Evolutionary conservation across 2,888 invertebrate species (phyloP).

Genomic region (Clepsis dumicolana): DNA sequence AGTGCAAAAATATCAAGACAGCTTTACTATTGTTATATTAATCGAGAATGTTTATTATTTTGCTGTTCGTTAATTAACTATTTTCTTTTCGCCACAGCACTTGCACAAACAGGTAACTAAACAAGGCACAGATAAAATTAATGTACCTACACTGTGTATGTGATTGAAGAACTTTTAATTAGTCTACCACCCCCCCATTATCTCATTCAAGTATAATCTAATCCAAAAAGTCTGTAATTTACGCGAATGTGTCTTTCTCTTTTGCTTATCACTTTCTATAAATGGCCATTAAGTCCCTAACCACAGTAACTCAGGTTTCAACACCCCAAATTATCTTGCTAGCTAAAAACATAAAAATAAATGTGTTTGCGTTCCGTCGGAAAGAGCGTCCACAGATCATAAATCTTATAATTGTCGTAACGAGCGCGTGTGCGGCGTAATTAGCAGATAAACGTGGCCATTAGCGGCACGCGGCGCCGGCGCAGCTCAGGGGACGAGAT

Average conservation of each 20-base stretch:
- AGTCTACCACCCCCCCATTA: too few relatives aligned
- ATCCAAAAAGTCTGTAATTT: neutral
- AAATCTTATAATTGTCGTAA: conserved; percentile 4
- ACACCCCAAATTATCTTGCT: neutral
- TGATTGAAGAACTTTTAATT: neutral
- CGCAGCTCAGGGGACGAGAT: too few relatives aligned
- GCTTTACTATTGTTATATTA: too few relatives aligned
- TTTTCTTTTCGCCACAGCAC: too few relatives aligned
- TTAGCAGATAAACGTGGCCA: neutral
- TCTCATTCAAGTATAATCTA: neutral
- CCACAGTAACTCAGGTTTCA: neutral
- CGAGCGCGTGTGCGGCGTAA: neutral
- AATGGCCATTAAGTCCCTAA: neutral
- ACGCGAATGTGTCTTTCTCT: neutral
- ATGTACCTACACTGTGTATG: neutral
- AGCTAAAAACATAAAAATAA: neutral
- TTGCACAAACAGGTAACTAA: too few relatives aligned
- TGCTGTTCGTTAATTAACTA: too few relatives aligned
- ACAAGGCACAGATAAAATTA: too few relatives aligned
- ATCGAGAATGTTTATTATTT: too few relatives aligned
- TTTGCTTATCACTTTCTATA: neutral
- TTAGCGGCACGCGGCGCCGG: neutral
- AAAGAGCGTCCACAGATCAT: neutral
- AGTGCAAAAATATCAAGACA: too few relatives aligned
- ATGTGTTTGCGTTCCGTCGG: neutral